Conservation (phyloP, 2,888 invertebrate species). For the Cristatella mucedo region DNA sequence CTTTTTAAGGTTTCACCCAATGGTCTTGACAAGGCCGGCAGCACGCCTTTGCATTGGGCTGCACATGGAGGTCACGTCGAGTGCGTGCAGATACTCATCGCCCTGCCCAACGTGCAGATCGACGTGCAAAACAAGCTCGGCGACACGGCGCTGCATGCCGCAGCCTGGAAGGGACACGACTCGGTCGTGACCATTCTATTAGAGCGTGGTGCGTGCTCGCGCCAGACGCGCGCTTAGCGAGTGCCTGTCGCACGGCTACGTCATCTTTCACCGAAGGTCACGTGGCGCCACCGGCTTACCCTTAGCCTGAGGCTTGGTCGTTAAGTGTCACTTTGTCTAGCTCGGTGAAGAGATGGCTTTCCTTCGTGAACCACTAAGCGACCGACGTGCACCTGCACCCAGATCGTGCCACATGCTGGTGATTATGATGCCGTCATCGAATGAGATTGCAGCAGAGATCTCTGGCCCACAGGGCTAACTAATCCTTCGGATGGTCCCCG, state of each 20-base stretch:
- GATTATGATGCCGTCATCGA: no score
- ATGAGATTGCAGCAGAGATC: no score
- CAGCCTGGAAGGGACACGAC: slow-evolving; percentile 47
- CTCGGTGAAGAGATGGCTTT: no score
- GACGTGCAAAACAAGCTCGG: slow-evolving; percentile 49
- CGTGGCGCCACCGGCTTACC: no score
- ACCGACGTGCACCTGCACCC: no score
- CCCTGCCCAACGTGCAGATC: slow-evolving; percentile 39
- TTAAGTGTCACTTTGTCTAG: no score
- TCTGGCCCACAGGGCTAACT: no score
- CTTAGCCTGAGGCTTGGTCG: no score
- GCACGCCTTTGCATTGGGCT: slow-evolving; percentile 52
- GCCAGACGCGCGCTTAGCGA: not conserved
- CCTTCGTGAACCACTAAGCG: no score
- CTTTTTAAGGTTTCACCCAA: slow-evolving; percentile 45
- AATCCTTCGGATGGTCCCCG: no score
- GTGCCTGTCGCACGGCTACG: not conserved
- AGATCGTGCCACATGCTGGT: no score
- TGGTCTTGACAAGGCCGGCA: slow-evolving; percentile 49
- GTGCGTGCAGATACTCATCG: slow-evolving; percentile 44
- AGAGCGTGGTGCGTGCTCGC: slow-evolving; percentile 33
- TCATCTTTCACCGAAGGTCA: no score
- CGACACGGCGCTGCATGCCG: slow-evolving; percentile 49
- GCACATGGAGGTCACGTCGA: slow-evolving; percentile 48
- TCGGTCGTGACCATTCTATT: slow-evolving; percentile 45